Percentiles rank a stretch among this genome's conserved stretches.
Conservation (phyloP, 2,797 vertebrate species). For the Pseudochirops cupreus region DNA sequence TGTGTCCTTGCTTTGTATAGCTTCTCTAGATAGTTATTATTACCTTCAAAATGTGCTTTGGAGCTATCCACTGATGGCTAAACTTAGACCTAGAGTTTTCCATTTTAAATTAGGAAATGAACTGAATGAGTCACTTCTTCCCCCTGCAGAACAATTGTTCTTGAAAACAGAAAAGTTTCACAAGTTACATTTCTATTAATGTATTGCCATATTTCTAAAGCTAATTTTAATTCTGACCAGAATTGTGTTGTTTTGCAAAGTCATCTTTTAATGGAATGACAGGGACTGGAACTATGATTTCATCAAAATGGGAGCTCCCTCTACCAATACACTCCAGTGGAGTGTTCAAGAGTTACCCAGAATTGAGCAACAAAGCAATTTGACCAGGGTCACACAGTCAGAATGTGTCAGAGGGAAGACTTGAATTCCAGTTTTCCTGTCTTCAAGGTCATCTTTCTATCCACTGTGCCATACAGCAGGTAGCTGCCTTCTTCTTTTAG, state of each 20-base stretch:
- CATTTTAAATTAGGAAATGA: slow-evolving; percentile 42
- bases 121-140: not conserved
- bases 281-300: not conserved
- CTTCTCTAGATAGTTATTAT: not conserved
- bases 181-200: not conserved
- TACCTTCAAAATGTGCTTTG: slow-evolving; percentile 48
- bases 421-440: not conserved
- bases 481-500: not conserved
- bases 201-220: not conserved
- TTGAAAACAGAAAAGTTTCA: not conserved
- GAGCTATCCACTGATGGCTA: slow-evolving; percentile 54
- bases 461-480: not conserved
- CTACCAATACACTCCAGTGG: not conserved
- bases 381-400: not conserved
- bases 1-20: not conserved
- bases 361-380: not conserved
- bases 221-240: not conserved
- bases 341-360: not conserved
- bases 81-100: slow-evolving; percentile 16
- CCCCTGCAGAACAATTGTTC: not conserved
- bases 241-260: not conserved
- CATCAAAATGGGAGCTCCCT: not conserved
- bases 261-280: not conserved
- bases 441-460: not conserved
- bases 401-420: not conserved